phyloP scores from a whole-genome alignment of 2,797 vertebrate genomes.

The Threskiornis aethiopicus region DNA sequence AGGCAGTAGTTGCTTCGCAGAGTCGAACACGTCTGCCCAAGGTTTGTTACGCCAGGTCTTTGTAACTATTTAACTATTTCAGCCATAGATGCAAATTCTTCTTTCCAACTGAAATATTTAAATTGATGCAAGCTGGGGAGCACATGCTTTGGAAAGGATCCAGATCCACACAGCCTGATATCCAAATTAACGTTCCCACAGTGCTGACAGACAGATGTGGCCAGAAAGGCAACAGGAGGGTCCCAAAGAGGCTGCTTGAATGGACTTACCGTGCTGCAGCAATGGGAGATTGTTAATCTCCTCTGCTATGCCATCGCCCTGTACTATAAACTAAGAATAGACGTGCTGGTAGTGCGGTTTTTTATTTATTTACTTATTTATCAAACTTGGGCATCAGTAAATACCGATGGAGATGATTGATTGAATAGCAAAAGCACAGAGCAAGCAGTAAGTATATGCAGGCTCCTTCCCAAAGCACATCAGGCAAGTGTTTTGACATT shows the following conservation, averaged over 20 bases:
- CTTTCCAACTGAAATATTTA: slow-evolving; percentile 8
- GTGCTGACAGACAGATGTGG: slow-evolving; percentile 53
- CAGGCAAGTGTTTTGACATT: neutral
- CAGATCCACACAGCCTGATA: slow-evolving; percentile 13
- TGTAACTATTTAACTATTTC: neutral
- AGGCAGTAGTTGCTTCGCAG: neutral
- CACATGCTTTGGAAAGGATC: slow-evolving; percentile 43
- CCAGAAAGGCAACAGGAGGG: slow-evolving; percentile 33
- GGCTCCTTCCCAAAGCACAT: neutral
- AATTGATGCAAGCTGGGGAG: slow-evolving; percentile 54
- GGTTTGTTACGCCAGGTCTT: neutral
- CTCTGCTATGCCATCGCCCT: neutral
- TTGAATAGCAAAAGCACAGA: neutral
- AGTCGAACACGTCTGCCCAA: neutral
- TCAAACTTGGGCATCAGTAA: neutral
- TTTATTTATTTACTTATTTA: neutral
- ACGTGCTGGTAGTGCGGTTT: neutral
- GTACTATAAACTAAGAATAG: neutral
- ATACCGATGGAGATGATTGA: neutral
- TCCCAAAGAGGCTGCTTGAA: slow-evolving; percentile 22
- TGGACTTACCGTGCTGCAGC: neutral
- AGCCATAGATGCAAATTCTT: neutral
- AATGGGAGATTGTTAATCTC: neutral
- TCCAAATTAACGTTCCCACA: slow-evolving; percentile 42
- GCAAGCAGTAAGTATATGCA: neutral